Base-by-base conservation (phyloP, 2,113 vertebrate species). In the Gobiocypris rarus region DNA sequence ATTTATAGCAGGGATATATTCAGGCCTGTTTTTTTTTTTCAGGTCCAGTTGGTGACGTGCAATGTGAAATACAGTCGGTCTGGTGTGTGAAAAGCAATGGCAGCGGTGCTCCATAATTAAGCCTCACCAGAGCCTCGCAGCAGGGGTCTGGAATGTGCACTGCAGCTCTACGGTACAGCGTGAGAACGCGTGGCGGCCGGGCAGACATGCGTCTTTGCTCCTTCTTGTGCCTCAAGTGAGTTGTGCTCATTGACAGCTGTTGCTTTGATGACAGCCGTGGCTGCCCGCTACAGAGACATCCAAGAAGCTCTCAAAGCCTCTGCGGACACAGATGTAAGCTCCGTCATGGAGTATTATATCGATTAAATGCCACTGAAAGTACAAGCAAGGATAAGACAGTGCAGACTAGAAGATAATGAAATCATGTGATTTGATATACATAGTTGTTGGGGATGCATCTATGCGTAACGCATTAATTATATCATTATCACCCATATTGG, bases 241-340 rank as follows among this genome's bases (percentile, higher is more conserved):
- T 59, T 56, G 71, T 74, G 73, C 71, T 69, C 52, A 38, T n/a
- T 50, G 65, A 59, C 85, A 83, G 74, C 85, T 83, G 85, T 83
- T 31, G 38, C 52, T 41, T 67, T 83, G 74, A 77, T 77, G 75
- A 83, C 85, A 83, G 81, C 38, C 75, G 28, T 70, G 61, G 50
- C 74, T 73, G 73, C 65, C 58, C 17, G 7, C 74, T 75, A 74
- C 58, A 82, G 28, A 50, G 48, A 78, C 83, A 59, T 79, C 63
- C 63, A 77, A 79, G 83, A 79, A 71, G 75, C 54, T 76, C 61
- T 70, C 22, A 34, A 71, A 79, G 38, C 79, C 41, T 79, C 45
- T 24, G 43, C 41, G 45, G 71, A 81, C 54, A 87, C 45, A 70
- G 11, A 41, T 43, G 59, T 58, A 79, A 56, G 26, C 24, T 5